phyloP scores from a whole-genome alignment of 2,888 invertebrate species.

The Drosophila putrida region DNA sequence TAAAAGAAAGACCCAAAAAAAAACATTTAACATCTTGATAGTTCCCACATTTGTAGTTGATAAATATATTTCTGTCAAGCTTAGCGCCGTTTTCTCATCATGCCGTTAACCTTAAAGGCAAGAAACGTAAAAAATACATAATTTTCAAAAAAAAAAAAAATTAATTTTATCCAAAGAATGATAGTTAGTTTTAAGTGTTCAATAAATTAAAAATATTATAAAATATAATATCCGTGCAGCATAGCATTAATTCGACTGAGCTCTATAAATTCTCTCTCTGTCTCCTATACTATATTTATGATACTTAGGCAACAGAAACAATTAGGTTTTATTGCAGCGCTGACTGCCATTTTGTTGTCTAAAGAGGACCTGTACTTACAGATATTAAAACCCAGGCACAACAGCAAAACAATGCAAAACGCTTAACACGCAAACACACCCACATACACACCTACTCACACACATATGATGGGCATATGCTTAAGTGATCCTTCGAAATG shows the following conservation, averaged over 20 bases:
- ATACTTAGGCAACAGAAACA: constrained; percentile 53
- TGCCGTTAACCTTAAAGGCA: too few species aligned
- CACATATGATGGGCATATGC: constrained; percentile 49
- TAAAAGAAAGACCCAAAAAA: too few species aligned
- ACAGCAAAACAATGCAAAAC: constrained; percentile 66
- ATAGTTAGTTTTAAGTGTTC: too few species aligned
- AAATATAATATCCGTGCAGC: too few species aligned
- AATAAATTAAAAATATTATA: too few species aligned
- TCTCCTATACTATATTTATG: background rate
- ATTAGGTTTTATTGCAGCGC: constrained; percentile 62
- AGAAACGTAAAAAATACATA: too few species aligned
- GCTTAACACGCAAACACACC: constrained; percentile 63
- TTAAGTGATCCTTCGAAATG: constrained; percentile 57
- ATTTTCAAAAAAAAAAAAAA: too few species aligned
- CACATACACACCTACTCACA: constrained; percentile 18
- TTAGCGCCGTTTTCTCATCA: too few species aligned
- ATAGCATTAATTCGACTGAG: background rate
- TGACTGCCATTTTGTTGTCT: constrained; percentile 39
- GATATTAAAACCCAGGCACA: constrained; percentile 68
- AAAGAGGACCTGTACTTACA: constrained; percentile 70
- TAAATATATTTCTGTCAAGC: too few species aligned
- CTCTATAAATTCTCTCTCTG: constrained; percentile 20
- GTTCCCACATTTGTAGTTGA: too few species aligned
- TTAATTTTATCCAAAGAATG: too few species aligned
- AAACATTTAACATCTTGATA: too few species aligned